Percentiles rank a stretch among this genome's conserved stretches.
phyloP scores from a whole-genome alignment of 2,797 vertebrate species.

The Girardinus metallicus region DNA sequence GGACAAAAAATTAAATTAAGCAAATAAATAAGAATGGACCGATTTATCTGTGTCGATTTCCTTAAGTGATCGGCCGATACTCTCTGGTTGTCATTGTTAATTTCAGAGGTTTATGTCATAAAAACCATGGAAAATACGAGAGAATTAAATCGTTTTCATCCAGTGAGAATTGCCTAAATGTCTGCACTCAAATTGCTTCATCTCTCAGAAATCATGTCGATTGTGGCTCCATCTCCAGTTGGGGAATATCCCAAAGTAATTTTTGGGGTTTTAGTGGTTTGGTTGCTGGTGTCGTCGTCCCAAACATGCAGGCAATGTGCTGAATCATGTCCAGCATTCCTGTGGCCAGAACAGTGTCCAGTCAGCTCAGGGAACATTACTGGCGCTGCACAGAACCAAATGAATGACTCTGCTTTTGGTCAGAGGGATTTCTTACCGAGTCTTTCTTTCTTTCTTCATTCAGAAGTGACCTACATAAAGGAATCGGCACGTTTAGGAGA shows the following conservation, averaged over 20 bases:
- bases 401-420: constrained; percentile 47
- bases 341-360: constrained; percentile 70
- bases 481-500: neutral
- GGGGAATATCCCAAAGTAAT: constrained; percentile 12
- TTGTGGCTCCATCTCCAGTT: constrained; percentile 32
- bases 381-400: constrained; percentile 28
- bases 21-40: no score
- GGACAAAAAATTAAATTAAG: no score
- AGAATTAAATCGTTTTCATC: neutral
- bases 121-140: neutral
- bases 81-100: neutral
- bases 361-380: constrained; percentile 66
- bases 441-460: neutral
- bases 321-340: constrained; percentile 77
- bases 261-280: constrained; percentile 38
- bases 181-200: neutral
- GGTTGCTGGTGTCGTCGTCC: constrained; percentile 45
- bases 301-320: constrained; percentile 75
- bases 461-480: neutral
- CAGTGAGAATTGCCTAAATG: neutral
- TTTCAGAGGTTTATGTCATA: neutral
- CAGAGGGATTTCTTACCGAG: neutral
- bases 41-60: no score
- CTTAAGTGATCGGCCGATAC: no score
- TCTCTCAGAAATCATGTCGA: neutral